These are phyloP conservation scores for Eueremaeus valkanovi DNA, from an alignment of 2,888 invertebrate genomes.

Conservation along the genomic window DNA sequence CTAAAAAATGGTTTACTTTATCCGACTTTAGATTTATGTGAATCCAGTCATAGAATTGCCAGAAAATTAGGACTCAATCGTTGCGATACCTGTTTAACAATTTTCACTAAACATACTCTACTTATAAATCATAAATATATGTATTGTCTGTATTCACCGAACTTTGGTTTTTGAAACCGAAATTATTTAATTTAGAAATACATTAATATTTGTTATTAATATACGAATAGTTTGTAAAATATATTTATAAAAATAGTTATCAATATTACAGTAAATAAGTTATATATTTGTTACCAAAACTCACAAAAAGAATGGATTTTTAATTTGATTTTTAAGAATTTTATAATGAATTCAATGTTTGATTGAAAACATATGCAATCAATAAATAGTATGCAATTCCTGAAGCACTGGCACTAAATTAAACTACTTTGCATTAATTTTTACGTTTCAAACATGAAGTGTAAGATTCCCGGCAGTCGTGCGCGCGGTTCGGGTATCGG, in stretches of 20 bases:
- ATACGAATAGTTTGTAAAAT: too few species aligned
- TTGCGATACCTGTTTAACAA: background rate
- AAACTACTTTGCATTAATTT: too few species aligned
- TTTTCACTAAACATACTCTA: conserved; percentile 19
- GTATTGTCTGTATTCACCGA: conserved; percentile 33
- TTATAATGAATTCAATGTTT: background rate
- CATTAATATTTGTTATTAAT: too few species aligned
- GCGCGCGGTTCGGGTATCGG: background rate
- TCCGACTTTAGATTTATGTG: conserved; percentile 1
- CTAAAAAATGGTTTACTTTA: conserved; percentile 7
- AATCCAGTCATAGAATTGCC: conserved; percentile 12
- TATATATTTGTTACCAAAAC: too few species aligned
- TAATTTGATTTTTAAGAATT: too few species aligned
- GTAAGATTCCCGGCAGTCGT: background rate
- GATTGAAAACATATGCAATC: too few species aligned
- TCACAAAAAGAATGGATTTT: too few species aligned
- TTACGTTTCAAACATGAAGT: conserved; percentile 24
- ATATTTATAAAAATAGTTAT: too few species aligned
- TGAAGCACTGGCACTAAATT: too few species aligned
- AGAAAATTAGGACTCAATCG: background rate
- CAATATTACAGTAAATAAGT: too few species aligned
- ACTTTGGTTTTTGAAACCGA: conserved; percentile 35
- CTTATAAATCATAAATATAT: conserved; percentile 26
- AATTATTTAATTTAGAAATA: too few species aligned
- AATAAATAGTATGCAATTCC: too few species aligned